phyloP scores from a whole-genome alignment of 2,888 invertebrate species.

The Meliscaeva auricollis region DNA sequence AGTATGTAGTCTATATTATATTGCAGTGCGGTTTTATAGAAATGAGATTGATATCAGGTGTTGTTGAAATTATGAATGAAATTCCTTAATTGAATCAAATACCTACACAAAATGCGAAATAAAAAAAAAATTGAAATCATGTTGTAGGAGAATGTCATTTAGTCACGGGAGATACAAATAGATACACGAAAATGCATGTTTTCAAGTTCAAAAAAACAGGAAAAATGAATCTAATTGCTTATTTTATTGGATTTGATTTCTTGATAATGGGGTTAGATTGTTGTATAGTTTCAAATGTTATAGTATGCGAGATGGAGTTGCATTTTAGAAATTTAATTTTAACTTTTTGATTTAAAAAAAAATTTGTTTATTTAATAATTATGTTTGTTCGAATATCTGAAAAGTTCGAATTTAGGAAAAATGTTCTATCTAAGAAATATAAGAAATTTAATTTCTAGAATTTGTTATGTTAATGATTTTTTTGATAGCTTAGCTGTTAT shows the following conservation, averaged over 20 bases:
- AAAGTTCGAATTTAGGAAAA: no score
- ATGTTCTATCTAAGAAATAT: no score
- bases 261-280: slow-evolving; percentile 23
- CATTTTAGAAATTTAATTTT: neutral
- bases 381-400: no score
- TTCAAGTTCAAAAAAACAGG: slow-evolving; percentile 4
- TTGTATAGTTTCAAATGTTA: neutral
- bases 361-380: no score
- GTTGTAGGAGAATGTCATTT: slow-evolving; percentile 28
- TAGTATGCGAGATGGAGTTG: neutral
- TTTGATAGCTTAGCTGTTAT: no score
- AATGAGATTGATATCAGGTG: slow-evolving; percentile 69
- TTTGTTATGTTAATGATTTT: no score
- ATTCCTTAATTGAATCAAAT: slow-evolving; percentile 63
- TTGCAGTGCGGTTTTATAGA: slow-evolving; percentile 50
- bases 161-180: slow-evolving; percentile 4
- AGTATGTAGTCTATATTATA: neutral
- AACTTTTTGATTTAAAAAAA: no score
- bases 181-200: slow-evolving; percentile 58
- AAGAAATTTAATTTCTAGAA: no score
- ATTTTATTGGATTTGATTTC: slow-evolving; percentile 37
- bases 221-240: neutral
- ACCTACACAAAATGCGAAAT: no score
- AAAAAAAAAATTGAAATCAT: slow-evolving; percentile 26
- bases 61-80: slow-evolving; percentile 54